A percentile compares a stretch with the other conserved stretches of the same genome.
Evolutionary conservation across 2,797 vertebrate genomes (phyloP).

Genomic region (Falco biarmicus): DNA sequence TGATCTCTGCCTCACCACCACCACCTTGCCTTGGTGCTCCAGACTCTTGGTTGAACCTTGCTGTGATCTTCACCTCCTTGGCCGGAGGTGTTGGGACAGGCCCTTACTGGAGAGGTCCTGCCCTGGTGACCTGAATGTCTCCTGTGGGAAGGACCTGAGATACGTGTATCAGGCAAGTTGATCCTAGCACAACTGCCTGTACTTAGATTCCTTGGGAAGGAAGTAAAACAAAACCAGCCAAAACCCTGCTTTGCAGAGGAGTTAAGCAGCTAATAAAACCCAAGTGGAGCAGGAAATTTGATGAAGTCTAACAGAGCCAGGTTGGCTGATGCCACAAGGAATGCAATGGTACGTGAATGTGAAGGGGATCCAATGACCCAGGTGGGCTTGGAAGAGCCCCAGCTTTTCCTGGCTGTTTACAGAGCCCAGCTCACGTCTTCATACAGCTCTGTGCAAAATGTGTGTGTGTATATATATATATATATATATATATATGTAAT

Average conservation of each 20-base stretch:
- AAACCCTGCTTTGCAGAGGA: background rate
- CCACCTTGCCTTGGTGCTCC: background rate
- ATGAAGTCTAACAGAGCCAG: background rate
- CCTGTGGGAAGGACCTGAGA: background rate
- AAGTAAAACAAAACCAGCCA: background rate
- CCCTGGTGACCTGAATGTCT: background rate
- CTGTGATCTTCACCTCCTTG: background rate
- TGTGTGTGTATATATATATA: no score
- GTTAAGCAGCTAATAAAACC: background rate
- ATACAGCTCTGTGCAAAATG: background rate
- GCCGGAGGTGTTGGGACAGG: background rate
- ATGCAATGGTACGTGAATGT: rapidly evolving
- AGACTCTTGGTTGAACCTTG: background rate
- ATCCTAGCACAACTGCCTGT: background rate
- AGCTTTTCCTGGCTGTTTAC: background rate
- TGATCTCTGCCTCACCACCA: background rate
- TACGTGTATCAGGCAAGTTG: background rate
- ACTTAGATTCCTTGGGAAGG: background rate
- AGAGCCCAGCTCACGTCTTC: background rate
- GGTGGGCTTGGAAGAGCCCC: background rate
- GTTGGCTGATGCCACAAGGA: background rate
- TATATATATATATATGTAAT: background rate
- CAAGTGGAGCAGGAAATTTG: constrained; percentile 9
- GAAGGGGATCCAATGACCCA: background rate
- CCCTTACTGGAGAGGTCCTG: background rate